Evolutionary conservation across 1,140 invertebrate species (phyloP).

Genomic region (Lepidurus arcticus): DNA sequence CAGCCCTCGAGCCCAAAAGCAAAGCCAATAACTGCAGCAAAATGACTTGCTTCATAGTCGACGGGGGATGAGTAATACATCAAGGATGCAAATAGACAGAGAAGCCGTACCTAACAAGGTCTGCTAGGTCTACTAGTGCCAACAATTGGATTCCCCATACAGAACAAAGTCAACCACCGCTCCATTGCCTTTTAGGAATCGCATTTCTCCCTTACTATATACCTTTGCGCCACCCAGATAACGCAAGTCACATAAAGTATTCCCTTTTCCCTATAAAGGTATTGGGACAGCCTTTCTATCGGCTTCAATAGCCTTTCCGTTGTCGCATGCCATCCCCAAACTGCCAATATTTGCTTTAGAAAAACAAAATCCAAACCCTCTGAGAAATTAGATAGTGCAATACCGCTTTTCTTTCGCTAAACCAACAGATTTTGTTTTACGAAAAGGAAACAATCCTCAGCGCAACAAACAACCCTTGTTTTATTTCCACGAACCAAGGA

Average conservation of each 20-base stretch:
- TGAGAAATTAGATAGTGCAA: not conserved
- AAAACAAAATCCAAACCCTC: not conserved
- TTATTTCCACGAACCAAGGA: no score
- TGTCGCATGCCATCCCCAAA: not conserved
- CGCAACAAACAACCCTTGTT: not conserved
- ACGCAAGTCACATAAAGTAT: conserved; percentile 8
- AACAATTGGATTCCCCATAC: not conserved
- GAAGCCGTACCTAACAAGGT: conserved; percentile 9
- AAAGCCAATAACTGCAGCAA: conserved; percentile 19
- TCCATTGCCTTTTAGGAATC: conserved; percentile 17
- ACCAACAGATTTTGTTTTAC: no score
- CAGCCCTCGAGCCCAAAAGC: conserved; percentile 16
- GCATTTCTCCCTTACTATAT: not conserved
- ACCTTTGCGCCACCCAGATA: not conserved
- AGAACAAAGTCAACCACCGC: conserved; percentile 8
- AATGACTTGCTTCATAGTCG: conserved; percentile 11
- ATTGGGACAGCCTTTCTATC: not conserved
- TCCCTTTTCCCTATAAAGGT: not conserved
- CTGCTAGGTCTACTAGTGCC: conserved; percentile 5
- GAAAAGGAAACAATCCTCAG: no score
- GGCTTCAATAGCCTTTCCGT: not conserved
- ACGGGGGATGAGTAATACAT: not conserved
- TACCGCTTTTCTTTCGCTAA: not conserved
- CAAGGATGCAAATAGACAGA: conserved; percentile 8
- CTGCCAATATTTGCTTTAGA: not conserved